A percentile compares a stretch with the other conserved stretches of the same genome.
phyloP scores from a whole-genome alignment of 2,113 vertebrate species.

The Galemys pyrenaicus region DNA sequence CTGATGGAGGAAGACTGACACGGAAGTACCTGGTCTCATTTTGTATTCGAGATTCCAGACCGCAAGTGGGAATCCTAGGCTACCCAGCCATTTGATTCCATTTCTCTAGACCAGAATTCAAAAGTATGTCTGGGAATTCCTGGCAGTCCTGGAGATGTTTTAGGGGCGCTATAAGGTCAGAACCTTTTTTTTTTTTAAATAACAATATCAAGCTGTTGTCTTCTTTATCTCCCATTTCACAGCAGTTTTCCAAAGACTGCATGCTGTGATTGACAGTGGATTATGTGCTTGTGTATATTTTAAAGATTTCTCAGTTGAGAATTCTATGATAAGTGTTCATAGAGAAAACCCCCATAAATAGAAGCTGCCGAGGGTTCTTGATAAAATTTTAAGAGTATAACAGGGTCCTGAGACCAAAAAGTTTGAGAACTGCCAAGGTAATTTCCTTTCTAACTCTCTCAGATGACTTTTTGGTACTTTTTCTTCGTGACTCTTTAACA shows the following conservation, averaged over 20 bases:
- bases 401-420: background rate
- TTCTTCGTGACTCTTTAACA: background rate
- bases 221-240: background rate
- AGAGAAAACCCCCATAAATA: background rate
- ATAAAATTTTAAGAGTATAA: background rate
- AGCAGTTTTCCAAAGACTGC: background rate
- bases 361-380: background rate
- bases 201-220: background rate
- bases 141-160: background rate
- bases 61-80: background rate
- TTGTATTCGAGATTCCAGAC: background rate
- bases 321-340: background rate
- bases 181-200: background rate
- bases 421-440: background rate
- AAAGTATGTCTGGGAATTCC: background rate
- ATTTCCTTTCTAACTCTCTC: background rate
- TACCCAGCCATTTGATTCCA: background rate
- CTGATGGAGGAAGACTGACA: background rate
- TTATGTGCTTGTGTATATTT: background rate
- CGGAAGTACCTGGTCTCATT: background rate
- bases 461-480: background rate
- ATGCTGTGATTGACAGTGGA: background rate
- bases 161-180: background rate
- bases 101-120: background rate
- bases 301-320: background rate